Percentiles rank a stretch among this genome's conserved stretches.
Evolutionary conservation across 2,888 invertebrate species (phyloP).

Genomic region (Hemaris fuciformis): DNA sequence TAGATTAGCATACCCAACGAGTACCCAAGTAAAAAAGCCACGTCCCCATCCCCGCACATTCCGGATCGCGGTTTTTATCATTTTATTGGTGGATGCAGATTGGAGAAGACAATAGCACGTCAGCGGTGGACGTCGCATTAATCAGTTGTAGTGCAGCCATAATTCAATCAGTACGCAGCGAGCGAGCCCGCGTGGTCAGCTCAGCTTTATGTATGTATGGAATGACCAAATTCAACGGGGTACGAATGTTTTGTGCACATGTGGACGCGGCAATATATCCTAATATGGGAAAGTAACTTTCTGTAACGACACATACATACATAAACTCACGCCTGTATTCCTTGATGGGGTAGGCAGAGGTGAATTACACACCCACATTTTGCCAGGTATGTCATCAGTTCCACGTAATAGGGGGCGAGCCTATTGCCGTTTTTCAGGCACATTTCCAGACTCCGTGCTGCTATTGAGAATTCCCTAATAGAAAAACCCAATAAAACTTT

Average conservation of each 20-base stretch:
- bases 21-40: conserved; percentile 1
- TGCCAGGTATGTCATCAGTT: too few species aligned
- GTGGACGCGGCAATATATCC: conserved; percentile 40
- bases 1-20: neutral
- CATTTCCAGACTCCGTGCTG: too few species aligned
- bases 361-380: too few species aligned
- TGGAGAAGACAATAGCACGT: conserved; percentile 75
- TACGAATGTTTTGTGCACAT: conserved; percentile 19
- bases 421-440: too few species aligned
- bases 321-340: too few species aligned
- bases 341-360: too few species aligned
- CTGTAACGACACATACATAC: too few species aligned
- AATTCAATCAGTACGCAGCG: conserved; percentile 71
- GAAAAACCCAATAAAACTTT: too few species aligned
- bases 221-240: conserved; percentile 58
- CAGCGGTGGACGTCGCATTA: conserved; percentile 77
- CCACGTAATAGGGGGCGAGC: too few species aligned
- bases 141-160: conserved; percentile 78
- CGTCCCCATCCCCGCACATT: neutral
- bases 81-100: conserved; percentile 61
- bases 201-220: conserved; percentile 61
- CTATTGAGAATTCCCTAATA: too few species aligned
- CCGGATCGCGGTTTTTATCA: conserved; percentile 9
- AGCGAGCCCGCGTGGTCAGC: conserved; percentile 49
- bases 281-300: too few species aligned